Evolutionary conservation across 2,113 vertebrate species (phyloP).

Genomic region (Pogonocichla stellata): DNA sequence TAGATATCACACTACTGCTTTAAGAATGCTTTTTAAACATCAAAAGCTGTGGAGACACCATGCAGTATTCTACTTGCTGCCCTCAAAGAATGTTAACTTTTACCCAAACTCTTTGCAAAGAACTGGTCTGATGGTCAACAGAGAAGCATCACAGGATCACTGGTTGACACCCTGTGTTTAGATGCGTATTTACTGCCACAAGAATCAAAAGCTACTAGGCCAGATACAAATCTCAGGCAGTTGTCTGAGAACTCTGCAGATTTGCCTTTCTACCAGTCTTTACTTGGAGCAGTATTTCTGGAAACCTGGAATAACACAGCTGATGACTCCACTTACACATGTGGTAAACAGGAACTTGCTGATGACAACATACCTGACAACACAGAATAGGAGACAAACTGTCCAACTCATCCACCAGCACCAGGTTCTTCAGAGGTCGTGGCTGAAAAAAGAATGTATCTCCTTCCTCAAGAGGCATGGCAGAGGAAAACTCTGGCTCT

Average conservation of each 20-base stretch:
- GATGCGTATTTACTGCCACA: not conserved
- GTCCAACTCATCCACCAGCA: slow-evolving; percentile 94
- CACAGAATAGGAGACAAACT: slow-evolving; percentile 96
- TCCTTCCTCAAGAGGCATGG: slow-evolving; percentile 97
- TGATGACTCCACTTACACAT: not conserved
- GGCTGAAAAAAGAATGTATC: slow-evolving; percentile 99
- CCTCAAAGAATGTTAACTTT: not conserved
- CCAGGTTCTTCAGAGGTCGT: slow-evolving; percentile 94
- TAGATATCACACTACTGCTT: not conserved
- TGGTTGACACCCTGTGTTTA: not conserved
- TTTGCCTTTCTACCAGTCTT: not conserved
- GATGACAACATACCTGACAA: slow-evolving; percentile 82
- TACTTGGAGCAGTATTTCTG: not conserved
- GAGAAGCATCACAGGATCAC: not conserved
- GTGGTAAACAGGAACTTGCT: not conserved
- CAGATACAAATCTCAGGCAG: not conserved
- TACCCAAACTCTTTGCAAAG: not conserved
- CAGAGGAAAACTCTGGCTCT: slow-evolving; percentile 97
- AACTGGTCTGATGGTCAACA: not conserved
- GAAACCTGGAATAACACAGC: not conserved
- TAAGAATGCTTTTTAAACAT: not conserved
- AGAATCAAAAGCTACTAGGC: not conserved
- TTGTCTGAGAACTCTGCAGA: not conserved
- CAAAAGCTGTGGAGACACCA: not conserved
- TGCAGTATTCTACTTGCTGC: not conserved